These are phyloP conservation scores for Anticlea derivata DNA, from an alignment of 2,888 invertebrate genomes.

Conservation along the genomic window DNA sequence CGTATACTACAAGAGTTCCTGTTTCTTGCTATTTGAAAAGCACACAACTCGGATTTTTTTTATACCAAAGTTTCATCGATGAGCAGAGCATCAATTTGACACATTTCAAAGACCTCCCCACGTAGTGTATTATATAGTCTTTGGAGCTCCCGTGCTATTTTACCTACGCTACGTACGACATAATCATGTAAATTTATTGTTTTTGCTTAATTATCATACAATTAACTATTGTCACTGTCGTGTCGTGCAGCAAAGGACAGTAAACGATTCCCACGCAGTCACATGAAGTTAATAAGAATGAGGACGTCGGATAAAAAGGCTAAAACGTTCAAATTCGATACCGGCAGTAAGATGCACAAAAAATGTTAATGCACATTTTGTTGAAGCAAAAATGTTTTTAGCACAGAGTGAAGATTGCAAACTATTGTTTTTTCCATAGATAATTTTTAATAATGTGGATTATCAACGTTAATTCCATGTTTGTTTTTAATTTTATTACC, in stretches of 20 bases:
- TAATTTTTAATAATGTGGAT: neutral
- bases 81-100: neutral
- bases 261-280: constrained; percentile 82
- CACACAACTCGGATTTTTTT: neutral
- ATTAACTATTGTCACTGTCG: constrained; percentile 45
- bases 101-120: neutral
- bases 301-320: constrained; percentile 83
- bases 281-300: constrained; percentile 86
- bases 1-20: constrained; percentile 13
- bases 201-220: constrained; percentile 29
- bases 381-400: constrained; percentile 40
- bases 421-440: constrained; percentile 2
- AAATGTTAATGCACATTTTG: constrained; percentile 43
- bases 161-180: too few species aligned
- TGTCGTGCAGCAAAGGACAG: constrained; percentile 72
- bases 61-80: neutral
- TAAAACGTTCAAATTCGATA: constrained; percentile 85
- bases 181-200: constrained; percentile 24
- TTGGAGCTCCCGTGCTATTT: too few species aligned
- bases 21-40: constrained; percentile 4
- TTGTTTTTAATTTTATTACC: neutral
- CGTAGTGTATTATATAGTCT: too few species aligned
- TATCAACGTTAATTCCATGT: neutral
- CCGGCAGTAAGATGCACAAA: constrained; percentile 80
- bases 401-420: constrained; percentile 39